These are phyloP conservation scores for Kryptolebias marmoratus DNA, from an alignment of 2,113 vertebrate genomes.

Conservation along the genomic window DNA sequence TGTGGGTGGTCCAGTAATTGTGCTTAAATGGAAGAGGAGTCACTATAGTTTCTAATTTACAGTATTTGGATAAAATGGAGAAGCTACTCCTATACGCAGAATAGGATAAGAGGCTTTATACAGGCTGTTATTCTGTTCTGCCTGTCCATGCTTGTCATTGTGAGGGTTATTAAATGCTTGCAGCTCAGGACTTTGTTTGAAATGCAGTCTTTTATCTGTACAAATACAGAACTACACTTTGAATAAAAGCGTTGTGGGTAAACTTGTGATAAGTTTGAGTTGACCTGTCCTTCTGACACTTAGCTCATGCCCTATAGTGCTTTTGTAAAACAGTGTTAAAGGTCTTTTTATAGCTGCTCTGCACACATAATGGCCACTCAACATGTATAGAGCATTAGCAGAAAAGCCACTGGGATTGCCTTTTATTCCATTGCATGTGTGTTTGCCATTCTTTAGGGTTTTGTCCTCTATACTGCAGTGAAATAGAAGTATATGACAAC, in stretches of 20 bases:
- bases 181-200: slow-evolving; percentile 9
- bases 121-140: not conserved
- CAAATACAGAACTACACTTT: slow-evolving; percentile 3
- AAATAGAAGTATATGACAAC: slow-evolving; percentile 32
- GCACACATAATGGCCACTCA: slow-evolving; percentile 42
- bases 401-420: slow-evolving; percentile 3
- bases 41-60: not conserved
- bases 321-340: slow-evolving; percentile 22
- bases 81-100: not conserved
- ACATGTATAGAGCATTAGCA: slow-evolving; percentile 19
- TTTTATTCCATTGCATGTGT: slow-evolving; percentile 27
- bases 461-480: slow-evolving; percentile 40
- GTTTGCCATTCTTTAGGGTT: slow-evolving; percentile 27
- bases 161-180: slow-evolving; percentile 6
- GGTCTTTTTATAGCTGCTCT: slow-evolving; percentile 40
- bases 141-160: slow-evolving; percentile 8
- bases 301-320: not conserved
- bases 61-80: not conserved
- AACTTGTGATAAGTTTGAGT: slow-evolving; percentile 28
- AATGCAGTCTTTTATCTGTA: slow-evolving; percentile 18
- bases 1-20: not conserved
- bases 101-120: not conserved
- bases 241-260: slow-evolving; percentile 11
- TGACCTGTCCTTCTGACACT: slow-evolving; percentile 15
- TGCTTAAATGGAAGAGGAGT: not conserved